Base-by-base conservation (phyloP, 2,113 vertebrate species). In the Sclerurus mexicanus region DNA sequence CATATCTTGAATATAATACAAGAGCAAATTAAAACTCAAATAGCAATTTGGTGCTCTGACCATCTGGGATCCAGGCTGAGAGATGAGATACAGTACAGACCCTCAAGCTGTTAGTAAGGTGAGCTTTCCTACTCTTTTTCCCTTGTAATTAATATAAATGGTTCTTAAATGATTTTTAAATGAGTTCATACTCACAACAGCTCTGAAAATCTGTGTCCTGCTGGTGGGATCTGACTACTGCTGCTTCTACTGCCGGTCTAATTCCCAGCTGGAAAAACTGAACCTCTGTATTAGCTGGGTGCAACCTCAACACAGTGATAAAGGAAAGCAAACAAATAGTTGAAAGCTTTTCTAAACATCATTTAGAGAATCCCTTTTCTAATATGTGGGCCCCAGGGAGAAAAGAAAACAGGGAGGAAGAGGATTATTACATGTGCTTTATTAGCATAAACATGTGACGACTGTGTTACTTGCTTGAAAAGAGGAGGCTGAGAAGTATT, bases 21-120 rank as follows among this genome's bases (percentile, higher is more conserved):
- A 60, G 81, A 90, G 95, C 90, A 96, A 96, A 95, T 96, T 96
- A 94, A 91, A 95, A 87, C 67, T 95, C 67, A 90, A 88, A 94
- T 91, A 95, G 67, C 85, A 96, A 74, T 96, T 96, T 95, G 82
- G 64, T 78, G 24, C 22, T 91, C 44, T 95, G 93, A 93, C 93
- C 92, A 95, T 96, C 93, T 97, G 91, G 87, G 93, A 90, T 96
- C 85, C 47, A 91, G 87, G 33, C 79, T 88, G 82, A 93, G 89
- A 94, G 55, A 94, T 67, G 79, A 90, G 72, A 91, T 84, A 72
- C 12, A 90, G 82, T 88, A 84, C 40, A 95, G 91, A 52, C 77
- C 84, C 85, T 95, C 85, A 93, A 95, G 93, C 87, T 94, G 82
- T 94, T 88, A 80, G 88, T 84, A 86, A 93, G 90, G 95, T 91